Percentiles rank a stretch among this genome's conserved stretches.
Conservation (phyloP, 2,888 invertebrate genomes). For the Amphimallon solstitiale region DNA sequence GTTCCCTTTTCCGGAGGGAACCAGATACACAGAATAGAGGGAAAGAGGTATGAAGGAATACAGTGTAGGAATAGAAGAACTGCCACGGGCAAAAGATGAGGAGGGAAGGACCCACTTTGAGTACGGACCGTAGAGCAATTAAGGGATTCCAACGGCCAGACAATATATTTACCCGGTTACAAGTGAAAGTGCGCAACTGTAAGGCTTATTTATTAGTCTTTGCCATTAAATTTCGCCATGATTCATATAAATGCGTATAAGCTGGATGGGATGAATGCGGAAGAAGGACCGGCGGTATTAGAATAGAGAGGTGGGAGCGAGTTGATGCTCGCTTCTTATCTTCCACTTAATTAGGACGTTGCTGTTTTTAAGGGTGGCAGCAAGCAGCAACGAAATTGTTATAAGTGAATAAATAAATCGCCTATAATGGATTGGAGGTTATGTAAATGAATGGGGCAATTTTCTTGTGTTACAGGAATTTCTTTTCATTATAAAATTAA, state of each 20-base stretch:
- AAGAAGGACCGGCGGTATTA: too few species aligned
- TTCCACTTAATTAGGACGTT: conserved; percentile 14
- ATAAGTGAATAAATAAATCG: conserved; percentile 18
- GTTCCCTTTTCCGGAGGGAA: not conserved
- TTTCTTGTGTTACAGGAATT: too few species aligned
- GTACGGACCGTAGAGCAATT: conserved; percentile 6
- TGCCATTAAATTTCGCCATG: conserved; percentile 22
- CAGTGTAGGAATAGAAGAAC: not conserved
- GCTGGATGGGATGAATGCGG: not conserved
- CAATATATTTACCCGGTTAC: conserved; percentile 9
- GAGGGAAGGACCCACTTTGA: not conserved
- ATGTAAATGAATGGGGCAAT: not conserved
- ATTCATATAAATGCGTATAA: conserved; percentile 21
- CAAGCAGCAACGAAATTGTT: conserved; percentile 20
- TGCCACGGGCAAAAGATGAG: not conserved
- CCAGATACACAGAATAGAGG: too few species aligned
- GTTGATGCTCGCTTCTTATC: conserved; percentile 3
- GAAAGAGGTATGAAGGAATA: not conserved
- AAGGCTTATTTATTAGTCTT: conserved; percentile 33
- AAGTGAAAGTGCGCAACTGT: conserved; percentile 16
- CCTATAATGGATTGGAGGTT: conserved; percentile 9
- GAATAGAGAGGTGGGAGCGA: not conserved
- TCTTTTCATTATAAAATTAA: too few species aligned
- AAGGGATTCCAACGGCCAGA: conserved; percentile 3
- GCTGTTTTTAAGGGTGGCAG: conserved; percentile 3